These are phyloP conservation scores for Fratercula arctica DNA, from an alignment of 2,797 vertebrate species.

Conservation along the genomic window DNA sequence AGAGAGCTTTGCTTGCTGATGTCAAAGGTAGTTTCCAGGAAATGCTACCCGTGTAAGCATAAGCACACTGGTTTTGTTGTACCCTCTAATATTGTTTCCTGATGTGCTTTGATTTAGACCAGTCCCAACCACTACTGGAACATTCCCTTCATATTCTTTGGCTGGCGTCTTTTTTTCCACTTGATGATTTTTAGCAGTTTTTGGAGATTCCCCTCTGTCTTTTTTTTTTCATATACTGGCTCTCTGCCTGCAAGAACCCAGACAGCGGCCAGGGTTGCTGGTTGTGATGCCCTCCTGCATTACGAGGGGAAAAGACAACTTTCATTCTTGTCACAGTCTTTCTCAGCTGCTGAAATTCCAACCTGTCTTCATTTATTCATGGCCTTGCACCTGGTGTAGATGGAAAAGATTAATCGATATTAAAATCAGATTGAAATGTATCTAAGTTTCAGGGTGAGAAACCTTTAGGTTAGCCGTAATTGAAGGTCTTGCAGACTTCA, in stretches of 20 bases:
- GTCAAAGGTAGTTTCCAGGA: neutral
- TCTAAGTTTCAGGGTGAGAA: conserved; percentile 20
- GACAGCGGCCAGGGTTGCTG: neutral
- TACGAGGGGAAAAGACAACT: neutral
- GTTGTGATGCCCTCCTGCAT: neutral
- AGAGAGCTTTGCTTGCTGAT: neutral
- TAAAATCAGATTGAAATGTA: conserved; percentile 47
- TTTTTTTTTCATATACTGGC: neutral
- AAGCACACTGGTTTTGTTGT: neutral
- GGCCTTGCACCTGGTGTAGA: neutral
- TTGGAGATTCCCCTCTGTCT: neutral
- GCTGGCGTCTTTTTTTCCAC: neutral
- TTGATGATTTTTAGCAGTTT: neutral
- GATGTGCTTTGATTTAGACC: neutral
- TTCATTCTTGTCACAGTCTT: conserved; percentile 35
- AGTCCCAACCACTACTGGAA: neutral
- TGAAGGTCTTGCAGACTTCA: neutral
- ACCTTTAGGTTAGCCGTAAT: conserved; percentile 37
- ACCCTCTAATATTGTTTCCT: neutral
- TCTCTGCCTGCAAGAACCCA: neutral
- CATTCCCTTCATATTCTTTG: neutral
- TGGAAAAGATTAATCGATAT: conserved; percentile 50
- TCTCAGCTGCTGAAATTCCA: conserved; percentile 9
- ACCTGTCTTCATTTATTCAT: conserved; percentile 49
- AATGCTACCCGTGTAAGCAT: neutral